Conservation (phyloP, 2,888 invertebrate genomes). For the Cheilosia vulpina region DNA sequence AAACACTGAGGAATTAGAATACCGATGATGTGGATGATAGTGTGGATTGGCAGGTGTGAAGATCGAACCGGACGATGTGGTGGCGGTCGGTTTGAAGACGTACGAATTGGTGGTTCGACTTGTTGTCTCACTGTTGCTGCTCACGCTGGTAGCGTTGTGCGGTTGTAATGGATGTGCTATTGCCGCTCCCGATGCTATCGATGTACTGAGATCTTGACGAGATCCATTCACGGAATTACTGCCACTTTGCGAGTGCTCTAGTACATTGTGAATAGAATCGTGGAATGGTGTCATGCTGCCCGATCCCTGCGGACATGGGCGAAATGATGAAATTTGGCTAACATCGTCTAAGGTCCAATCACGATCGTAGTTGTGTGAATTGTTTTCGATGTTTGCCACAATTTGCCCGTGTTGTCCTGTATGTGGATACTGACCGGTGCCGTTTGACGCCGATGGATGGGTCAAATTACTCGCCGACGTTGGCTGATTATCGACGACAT, state of each 20-base stretch:
- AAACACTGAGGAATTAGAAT: conserved; percentile 83
- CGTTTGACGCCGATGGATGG: conserved; percentile 64
- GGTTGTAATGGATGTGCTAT: conserved; percentile 63
- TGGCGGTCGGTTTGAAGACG: conserved; percentile 71
- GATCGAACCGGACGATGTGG: conserved; percentile 60
- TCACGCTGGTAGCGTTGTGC: conserved; percentile 57
- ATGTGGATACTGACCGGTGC: conserved; percentile 76
- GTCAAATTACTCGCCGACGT: conserved; percentile 57
- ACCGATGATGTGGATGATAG: conserved; percentile 78
- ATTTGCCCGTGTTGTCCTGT: conserved; percentile 83
- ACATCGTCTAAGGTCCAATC: conserved; percentile 83
- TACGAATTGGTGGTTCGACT: conserved; percentile 74
- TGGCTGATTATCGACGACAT: conserved; percentile 65
- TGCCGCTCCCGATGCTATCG: conserved; percentile 62
- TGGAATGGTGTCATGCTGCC: conserved; percentile 84
- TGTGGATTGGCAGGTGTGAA: conserved; percentile 61
- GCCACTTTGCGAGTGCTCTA: conserved; percentile 82
- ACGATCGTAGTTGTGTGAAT: conserved; percentile 83
- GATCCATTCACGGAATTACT: conserved; percentile 83
- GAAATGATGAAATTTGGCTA: conserved; percentile 83
- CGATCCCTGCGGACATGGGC: conserved; percentile 83
- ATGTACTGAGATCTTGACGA: conserved; percentile 81
- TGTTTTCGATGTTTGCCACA: conserved; percentile 87
- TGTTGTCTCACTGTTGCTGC: conserved; percentile 69
- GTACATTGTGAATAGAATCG: conserved; percentile 83